Conservation (phyloP, 2,113 vertebrate genomes). For the Zosterops pallidus region DNA sequence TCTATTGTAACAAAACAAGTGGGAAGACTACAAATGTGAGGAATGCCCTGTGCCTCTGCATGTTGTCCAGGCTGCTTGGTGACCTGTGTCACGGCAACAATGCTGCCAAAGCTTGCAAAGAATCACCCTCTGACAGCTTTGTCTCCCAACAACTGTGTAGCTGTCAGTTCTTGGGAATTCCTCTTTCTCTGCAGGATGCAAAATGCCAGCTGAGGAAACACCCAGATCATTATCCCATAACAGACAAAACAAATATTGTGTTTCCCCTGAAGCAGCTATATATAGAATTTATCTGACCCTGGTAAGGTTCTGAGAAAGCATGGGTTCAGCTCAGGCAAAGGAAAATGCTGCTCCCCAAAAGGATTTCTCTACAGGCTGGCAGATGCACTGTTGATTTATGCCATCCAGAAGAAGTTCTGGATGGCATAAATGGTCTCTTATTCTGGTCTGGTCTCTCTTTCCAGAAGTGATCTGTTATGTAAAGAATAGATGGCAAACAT, state of each 20-base stretch:
- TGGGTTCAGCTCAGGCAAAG: background rate
- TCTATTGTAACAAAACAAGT: background rate
- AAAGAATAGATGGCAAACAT: background rate
- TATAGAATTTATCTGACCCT: constrained; percentile 22
- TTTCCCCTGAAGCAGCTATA: background rate
- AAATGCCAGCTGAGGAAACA: constrained; percentile 29
- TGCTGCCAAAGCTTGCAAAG: constrained; percentile 51
- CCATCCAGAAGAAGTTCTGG: background rate
- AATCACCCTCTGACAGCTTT: constrained; percentile 38
- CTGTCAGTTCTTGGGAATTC: constrained; percentile 53
- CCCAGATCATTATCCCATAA: background rate
- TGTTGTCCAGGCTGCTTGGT: constrained; percentile 4
- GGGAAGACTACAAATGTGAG: constrained; percentile 29
- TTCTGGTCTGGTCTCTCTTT: background rate
- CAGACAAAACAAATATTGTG: constrained; percentile 40
- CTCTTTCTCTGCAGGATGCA: constrained; percentile 19
- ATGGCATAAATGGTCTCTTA: background rate
- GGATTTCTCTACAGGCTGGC: background rate
- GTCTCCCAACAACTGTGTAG: background rate
- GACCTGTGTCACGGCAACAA: constrained; percentile 24
- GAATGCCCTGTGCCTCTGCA: background rate
- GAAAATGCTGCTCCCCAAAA: background rate
- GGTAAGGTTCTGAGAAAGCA: background rate
- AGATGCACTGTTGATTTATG: background rate
- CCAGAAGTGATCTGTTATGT: background rate